phyloP scores from a whole-genome alignment of 2,113 vertebrate genomes.

The Halichoerus grypus region DNA sequence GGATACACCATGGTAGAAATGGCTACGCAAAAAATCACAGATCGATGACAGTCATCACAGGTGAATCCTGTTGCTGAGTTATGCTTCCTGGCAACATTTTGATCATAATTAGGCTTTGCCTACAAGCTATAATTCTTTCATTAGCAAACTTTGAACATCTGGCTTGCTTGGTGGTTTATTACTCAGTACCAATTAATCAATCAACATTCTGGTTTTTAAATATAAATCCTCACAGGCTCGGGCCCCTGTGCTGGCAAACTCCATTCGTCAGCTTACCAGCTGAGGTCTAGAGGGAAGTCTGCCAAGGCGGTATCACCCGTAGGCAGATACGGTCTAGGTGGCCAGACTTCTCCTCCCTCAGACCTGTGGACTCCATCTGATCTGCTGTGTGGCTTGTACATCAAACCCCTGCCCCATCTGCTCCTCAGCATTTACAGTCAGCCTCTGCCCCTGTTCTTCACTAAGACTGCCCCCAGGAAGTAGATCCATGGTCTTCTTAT shows the following conservation, averaged over 20 bases:
- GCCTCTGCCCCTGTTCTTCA: background rate
- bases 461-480: background rate
- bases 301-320: background rate
- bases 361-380: background rate
- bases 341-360: background rate
- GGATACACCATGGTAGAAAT: background rate
- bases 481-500: background rate
- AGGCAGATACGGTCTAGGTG: background rate
- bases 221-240: background rate
- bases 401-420: background rate
- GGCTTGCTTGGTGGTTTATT: slow-evolving; percentile 10
- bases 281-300: background rate
- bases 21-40: rapidly evolving
- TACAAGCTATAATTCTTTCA: slow-evolving; percentile 10
- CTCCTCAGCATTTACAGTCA: background rate
- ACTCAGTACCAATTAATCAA: slow-evolving; percentile 45
- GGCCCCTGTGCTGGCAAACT: background rate
- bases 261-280: background rate
- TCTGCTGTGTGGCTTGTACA: background rate
- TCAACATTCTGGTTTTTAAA: slow-evolving; percentile 16
- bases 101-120: background rate
- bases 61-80: background rate
- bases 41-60: background rate
- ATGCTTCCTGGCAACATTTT: slow-evolving; percentile 10
- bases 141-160: slow-evolving; percentile 37